These are phyloP conservation scores for Sipha flava DNA, from an alignment of 1,140 invertebrate genomes.

Conservation along the genomic window DNA sequence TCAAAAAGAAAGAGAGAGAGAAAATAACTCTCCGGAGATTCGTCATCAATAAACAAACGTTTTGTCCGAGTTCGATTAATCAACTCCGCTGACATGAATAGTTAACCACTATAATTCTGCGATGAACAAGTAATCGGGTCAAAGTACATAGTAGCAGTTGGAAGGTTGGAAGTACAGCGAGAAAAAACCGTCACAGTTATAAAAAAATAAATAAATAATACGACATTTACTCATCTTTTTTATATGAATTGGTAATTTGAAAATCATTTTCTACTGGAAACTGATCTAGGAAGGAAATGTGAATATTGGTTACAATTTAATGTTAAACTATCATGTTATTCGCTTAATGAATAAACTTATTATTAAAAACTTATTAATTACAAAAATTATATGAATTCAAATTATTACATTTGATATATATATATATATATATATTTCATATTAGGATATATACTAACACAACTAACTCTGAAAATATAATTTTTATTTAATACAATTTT, in stretches of 20 bases:
- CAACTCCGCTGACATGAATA: constrained; percentile 10
- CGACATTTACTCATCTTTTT: neutral
- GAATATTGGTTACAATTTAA: too few species aligned
- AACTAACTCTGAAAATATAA: too few species aligned
- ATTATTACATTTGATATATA: too few species aligned
- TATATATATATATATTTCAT: too few species aligned
- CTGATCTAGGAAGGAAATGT: too few species aligned
- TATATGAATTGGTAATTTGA: neutral
- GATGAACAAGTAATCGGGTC: neutral
- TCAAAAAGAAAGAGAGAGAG: neutral
- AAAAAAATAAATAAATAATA: neutral
- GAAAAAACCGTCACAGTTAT: neutral
- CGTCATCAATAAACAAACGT: constrained; percentile 26
- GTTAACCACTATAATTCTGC: constrained; percentile 11
- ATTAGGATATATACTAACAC: too few species aligned
- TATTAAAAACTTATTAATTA: too few species aligned
- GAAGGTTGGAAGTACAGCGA: neutral
- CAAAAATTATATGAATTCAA: too few species aligned
- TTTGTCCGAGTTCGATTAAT: constrained; percentile 19
- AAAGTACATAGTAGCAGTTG: neutral
- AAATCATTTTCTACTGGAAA: neutral
- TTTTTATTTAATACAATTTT: too few species aligned
- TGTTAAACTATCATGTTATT: too few species aligned
- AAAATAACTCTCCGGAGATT: neutral
- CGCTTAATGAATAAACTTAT: too few species aligned